Evolutionary conservation across 2,113 vertebrate genomes (phyloP), one percentile per base, ranked within the genome.

Genomic region (Lichenostomus cassidix): DNA sequence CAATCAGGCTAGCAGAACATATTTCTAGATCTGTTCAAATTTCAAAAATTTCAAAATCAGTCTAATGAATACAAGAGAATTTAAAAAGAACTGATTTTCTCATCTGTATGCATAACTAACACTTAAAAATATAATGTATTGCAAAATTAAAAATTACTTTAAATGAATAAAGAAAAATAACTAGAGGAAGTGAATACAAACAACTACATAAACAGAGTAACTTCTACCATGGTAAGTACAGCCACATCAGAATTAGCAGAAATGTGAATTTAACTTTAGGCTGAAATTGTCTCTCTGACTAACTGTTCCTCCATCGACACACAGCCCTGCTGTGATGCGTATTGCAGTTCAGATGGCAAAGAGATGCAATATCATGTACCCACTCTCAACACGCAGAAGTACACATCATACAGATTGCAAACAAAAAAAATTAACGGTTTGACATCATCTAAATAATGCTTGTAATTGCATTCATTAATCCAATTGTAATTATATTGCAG

Each of bases 301-400:
- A 81, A 81, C 64, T 62, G 33, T 39, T 96, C 69, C 44, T 95
- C 63, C 58, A 46, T 70, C 84, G 92, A 88, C 93, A 83, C 62
- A 58, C 46, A 85, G 49, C 37, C 94, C 92, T 77, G 52, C 81
- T 89, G 78, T 20, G 79, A 83, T 59, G 94, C 83, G 70, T 76
- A 90, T 3, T 90, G 88, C 80, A 87, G 49, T 27, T 96, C 96
- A 90, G 91, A 95, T 65, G 89, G 73, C 90, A 69, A 65, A 65
- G 76, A 63, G 67, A 92, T 47, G 73, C 60, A 80, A 73, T 44
- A 95, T 53, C 76, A 95, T 2, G 7, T 64, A 88, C 63, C 33
- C 59, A 41, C 60, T 82, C 93, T 71, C 75, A 79, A 15, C 6
- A 2, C 52, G 84, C 11, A 7, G 65, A 87, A 83, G 47, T 33